Evolutionary conservation across 2,888 invertebrate genomes (phyloP), one percentile per base, ranked within the genome.

Genomic region (Noctua pronuba): DNA sequence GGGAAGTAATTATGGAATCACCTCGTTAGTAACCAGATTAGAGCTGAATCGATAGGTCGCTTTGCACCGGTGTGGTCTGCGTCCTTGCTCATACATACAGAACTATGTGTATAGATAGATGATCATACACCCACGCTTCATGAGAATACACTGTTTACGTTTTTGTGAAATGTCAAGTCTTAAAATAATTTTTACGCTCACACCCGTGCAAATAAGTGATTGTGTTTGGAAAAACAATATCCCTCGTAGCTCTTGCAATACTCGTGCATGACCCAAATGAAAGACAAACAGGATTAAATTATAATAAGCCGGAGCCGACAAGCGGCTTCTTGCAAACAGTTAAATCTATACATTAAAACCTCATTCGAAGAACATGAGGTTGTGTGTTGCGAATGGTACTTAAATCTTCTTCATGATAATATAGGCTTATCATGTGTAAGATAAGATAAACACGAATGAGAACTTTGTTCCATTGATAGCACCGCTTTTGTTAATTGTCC

Each of bases 1-100:
- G 68, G 35, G 64, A 62, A 77, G 75, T 87, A 84, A 84, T 86
- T 84, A 79, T 77, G 74, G 83, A 81, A 89, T 85, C 82, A 74
- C 76, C 62, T 70, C 64, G 75, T 73, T 77, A 79, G 68, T 85
- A 67, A 75, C 83, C 75, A 77, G 80, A 77, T 89, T 80, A 79
- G n/a, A 58, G 70, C 67, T 79, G 52, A 75, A 86, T 84, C 73
- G 73, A 85, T 80, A 80, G 66, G 80, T 64, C 35, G 78, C 70
- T 75, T 65, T 69, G 46, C 49, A 73, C 46, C 62, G 24, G 41
- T 70, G 73, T 58, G 62, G 44, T 68, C 11, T 55, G 18, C 21
- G 44, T 71, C 52, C 49, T 38, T 46, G 81, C 38, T 65, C 28
- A 24, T 31, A 35, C 28, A 16, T 68, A 38, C 46, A 58, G 1